Percentiles rank a stretch among this genome's conserved stretches.
Evolutionary conservation across 2,113 vertebrate species (phyloP).

Genomic region (Jaculus jaculus): DNA sequence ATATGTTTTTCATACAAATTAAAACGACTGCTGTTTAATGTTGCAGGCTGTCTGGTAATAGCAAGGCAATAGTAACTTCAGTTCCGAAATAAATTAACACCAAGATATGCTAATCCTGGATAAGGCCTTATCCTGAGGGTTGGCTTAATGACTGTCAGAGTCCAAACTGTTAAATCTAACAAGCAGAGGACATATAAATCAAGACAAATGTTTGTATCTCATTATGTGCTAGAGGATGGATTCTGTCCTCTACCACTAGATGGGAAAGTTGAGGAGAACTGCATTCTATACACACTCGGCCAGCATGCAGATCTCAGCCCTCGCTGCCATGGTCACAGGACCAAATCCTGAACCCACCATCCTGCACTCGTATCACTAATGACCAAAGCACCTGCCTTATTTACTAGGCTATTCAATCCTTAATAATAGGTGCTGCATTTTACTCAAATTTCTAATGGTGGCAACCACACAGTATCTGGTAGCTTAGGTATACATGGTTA

Average conservation of each 20-base stretch:
- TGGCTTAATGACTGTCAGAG: background rate
- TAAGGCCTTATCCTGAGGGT: background rate
- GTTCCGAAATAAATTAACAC: background rate
- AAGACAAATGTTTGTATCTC: background rate
- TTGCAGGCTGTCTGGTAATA: background rate
- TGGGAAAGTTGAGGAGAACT: background rate
- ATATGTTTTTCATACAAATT: background rate
- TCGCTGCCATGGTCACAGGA: background rate
- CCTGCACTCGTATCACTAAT: background rate
- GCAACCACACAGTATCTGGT: background rate
- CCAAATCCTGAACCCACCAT: background rate
- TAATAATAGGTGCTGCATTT: background rate
- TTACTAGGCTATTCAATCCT: background rate
- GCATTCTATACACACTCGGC: conserved; percentile 25
- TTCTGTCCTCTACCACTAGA: background rate
- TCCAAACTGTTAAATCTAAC: background rate
- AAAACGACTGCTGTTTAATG: background rate
- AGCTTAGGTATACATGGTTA: background rate
- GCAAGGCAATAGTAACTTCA: background rate
- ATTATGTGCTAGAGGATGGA: background rate
- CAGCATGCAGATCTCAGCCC: background rate
- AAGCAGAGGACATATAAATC: background rate
- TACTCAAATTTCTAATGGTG: background rate
- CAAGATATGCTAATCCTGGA: background rate
- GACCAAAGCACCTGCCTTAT: background rate